Evolutionary conservation across 2,113 vertebrate species (phyloP), one percentile per base, ranked within the genome.

Genomic region (Aldabrachelys gigantea): DNA sequence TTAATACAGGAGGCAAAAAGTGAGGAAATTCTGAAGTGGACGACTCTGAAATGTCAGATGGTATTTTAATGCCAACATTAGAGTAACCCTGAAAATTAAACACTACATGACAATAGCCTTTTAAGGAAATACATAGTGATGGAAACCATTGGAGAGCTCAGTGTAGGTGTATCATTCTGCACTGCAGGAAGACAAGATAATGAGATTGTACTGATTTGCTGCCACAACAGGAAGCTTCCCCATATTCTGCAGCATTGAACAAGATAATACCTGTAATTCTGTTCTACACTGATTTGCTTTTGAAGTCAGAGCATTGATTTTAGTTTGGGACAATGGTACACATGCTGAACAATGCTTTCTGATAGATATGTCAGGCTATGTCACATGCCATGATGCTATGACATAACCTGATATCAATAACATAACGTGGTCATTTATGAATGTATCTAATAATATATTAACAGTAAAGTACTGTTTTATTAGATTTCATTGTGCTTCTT

Each of bases 131-230:
- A 16, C 35, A 85, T 62, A 96, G 89, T 49, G 86, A 94, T 88
- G 81, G 86, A 89, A 82, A 93, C 82, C 49, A 35, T 81, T 52
- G 80, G 49, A 92, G 84, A 82, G 62, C 87, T 95, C 83, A 85
- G 85, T 80, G 59, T 84, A 85, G 96, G 75, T 89, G 57, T 69
- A 92, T 90, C 91, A 94, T 92, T 82, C 65, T 94, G 72, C 92
- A 82, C 85, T 84, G 88, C 91, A 91, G 96, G 89, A 88, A 92
- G 72, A 65, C 91, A 92, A 10, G 13, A 25, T 93, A 97, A 97
- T 89, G 93, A 90, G 94, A 93, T 92, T 91, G 92, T 80, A 87
- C 94, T 89, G 93, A 96, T 94, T 96, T 96, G 96, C 92, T 91
- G 88, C 72, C 87, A 69, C 69, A 82, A 65, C 85, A 89, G 93